Conservation (phyloP, 2,113 vertebrate genomes). For the Hippopotamus amphibius region DNA sequence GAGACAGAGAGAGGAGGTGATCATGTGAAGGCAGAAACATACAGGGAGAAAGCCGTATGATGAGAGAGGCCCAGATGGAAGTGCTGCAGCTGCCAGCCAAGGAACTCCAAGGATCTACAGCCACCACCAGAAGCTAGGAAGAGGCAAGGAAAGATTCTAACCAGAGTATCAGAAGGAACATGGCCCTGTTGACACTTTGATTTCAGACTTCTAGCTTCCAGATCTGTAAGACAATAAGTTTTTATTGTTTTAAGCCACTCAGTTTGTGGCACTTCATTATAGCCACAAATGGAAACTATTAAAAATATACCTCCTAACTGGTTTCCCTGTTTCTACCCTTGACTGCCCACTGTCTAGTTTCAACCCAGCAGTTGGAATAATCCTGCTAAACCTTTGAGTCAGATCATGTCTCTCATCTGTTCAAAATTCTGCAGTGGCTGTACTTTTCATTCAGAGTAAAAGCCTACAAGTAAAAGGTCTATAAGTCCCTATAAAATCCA, state of each 20-base stretch:
- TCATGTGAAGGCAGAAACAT: neutral
- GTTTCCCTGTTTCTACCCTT: neutral
- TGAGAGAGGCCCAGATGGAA: neutral
- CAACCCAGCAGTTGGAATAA: neutral
- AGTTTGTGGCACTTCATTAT: neutral
- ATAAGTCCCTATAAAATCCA: neutral
- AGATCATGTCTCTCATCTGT: neutral
- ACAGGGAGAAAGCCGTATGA: neutral
- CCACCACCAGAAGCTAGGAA: neutral
- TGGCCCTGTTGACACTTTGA: neutral
- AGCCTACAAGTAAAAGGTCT: neutral
- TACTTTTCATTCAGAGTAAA: neutral
- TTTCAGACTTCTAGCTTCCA: neutral
- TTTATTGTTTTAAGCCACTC: neutral
- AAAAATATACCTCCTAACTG: neutral
- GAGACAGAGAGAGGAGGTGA: neutral
- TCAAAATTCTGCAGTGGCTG: neutral
- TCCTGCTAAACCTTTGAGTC: slow-evolving; percentile 14
- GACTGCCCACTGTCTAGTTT: neutral
- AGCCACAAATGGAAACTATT: neutral
- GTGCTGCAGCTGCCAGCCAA: neutral
- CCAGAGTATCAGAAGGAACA: neutral
- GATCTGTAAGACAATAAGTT: neutral
- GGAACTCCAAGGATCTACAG: neutral
- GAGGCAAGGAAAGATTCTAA: neutral